These are phyloP conservation scores for Peromyscus nudipes DNA, from an alignment of 2,797 vertebrate genomes.

Conservation along the genomic window DNA sequence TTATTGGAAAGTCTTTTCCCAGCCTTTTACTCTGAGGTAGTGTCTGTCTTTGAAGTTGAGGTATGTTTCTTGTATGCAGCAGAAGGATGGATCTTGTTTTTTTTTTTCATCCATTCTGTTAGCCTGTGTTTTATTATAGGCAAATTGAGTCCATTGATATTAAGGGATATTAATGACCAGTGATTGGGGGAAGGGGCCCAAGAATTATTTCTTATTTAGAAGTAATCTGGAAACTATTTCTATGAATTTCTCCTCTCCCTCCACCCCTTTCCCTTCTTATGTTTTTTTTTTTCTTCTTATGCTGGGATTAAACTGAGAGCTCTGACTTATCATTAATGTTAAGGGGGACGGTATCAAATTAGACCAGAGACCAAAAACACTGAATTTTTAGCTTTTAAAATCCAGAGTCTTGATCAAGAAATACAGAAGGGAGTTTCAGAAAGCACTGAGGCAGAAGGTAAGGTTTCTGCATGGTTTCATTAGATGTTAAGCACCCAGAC, in stretches of 20 bases:
- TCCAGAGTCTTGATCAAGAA: not conserved
- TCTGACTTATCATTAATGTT: not conserved
- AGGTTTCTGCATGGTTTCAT: not conserved
- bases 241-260: not conserved
- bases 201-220: not conserved
- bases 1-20: too few species aligned
- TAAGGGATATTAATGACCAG: too few species aligned
- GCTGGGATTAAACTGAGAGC: not conserved
- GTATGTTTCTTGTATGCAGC: too few species aligned
- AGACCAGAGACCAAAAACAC: not conserved
- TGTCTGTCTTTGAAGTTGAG: too few species aligned
- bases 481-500: too few species aligned
- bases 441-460: not conserved
- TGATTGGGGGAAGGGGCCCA: too few species aligned
- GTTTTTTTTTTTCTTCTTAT: not conserved
- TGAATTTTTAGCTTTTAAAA: not conserved
- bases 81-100: too few species aligned
- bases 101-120: too few species aligned
- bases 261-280: not conserved
- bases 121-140: too few species aligned
- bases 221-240: not conserved
- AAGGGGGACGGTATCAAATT: not conserved
- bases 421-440: not conserved
- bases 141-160: too few species aligned
- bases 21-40: too few species aligned